A percentile compares a stretch with the other conserved stretches of the same genome.
Evolutionary conservation across 2,797 vertebrate genomes (phyloP).

Genomic region (Thaleichthys pacificus): DNA sequence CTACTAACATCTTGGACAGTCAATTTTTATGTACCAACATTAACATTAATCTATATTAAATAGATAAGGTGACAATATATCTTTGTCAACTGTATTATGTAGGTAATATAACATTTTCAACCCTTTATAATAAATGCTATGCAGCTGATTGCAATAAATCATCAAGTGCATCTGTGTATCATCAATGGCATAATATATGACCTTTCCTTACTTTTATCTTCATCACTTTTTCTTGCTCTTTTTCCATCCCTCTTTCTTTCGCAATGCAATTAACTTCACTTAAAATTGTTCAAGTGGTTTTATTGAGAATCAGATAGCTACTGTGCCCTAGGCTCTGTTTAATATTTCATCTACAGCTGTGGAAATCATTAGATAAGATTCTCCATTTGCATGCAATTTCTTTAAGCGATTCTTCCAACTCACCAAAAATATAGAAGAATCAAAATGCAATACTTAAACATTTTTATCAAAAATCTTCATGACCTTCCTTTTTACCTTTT

Average conservation of each 20-base stretch:
- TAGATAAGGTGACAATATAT: no score
- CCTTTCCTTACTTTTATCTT: constrained; percentile 33
- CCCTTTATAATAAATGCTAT: no score
- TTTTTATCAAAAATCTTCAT: no score
- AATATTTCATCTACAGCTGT: constrained; percentile 66
- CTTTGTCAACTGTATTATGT: no score
- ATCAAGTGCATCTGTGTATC: constrained; percentile 1
- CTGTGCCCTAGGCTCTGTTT: constrained; percentile 52
- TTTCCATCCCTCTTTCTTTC: constrained; percentile 17
- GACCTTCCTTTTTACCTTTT: no score
- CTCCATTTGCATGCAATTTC: constrained; percentile 46
- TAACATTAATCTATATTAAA: no score
- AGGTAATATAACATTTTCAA: no score
- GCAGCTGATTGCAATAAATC: constrained; percentile 6
- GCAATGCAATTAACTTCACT: constrained; percentile 45
- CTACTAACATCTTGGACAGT: no score
- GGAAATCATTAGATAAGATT: constrained; percentile 57
- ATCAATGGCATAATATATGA: neutral
- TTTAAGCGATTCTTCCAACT: neutral
- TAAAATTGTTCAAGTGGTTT: constrained; percentile 55
- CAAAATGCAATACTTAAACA: neutral
- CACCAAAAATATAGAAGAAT: no score
- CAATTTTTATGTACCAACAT: no score
- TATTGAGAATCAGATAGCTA: constrained; percentile 63
- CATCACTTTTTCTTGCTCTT: constrained; percentile 33